Evolutionary conservation across 2,113 vertebrate genomes (phyloP), one percentile per base, ranked within the genome.

Genomic region (Climacteris rufus): DNA sequence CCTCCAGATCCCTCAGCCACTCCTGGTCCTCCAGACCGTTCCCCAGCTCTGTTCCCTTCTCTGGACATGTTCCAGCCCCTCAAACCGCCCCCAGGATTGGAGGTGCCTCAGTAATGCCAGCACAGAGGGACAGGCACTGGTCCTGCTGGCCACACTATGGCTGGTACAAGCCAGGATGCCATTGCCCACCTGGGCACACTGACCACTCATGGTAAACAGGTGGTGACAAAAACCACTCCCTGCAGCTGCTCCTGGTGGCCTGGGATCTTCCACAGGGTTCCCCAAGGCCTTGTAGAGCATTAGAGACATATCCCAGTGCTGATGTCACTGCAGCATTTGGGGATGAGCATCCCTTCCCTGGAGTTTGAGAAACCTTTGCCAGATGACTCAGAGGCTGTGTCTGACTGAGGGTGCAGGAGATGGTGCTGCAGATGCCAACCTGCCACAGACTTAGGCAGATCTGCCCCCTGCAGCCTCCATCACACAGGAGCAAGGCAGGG

Each of bases 271-370:
- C 37, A 33, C 23, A 7, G 39, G 49, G 21, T 11, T 72, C 27
- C 44, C 23, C 0, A 1, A 71, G 57, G 39, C 47, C 44, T 40
- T 37, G 44, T 14, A 35, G n/a, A 47, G 45, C 1, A 0, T 60
- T 49, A 22, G 40, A 81, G 50, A 10, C 57, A 24, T 19, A 63
- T 13, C 28, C 37, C 68, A 76, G 76, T 35, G 52, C n/a, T 57
- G 80, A 40, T 2, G 1, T 19, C 4, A 2, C 35, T 1, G 0
- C 40, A 84, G 71, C 61, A 44, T 2, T 7, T 1, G 5, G 76
- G 28, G 35, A 33, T 22, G 56, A 83, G 33, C n/a, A 47, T 53
- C 57, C 47, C 60, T 61, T 25, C 61, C 76, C 57, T 23, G n/a
- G 31, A 57, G 42, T 28, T 0, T 57, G 42, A 52, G 28, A 80